Evolutionary conservation across 37 sponge, comb jelly and placozoan species (phyloP).

Genomic region (Oopsacas minuta): DNA sequence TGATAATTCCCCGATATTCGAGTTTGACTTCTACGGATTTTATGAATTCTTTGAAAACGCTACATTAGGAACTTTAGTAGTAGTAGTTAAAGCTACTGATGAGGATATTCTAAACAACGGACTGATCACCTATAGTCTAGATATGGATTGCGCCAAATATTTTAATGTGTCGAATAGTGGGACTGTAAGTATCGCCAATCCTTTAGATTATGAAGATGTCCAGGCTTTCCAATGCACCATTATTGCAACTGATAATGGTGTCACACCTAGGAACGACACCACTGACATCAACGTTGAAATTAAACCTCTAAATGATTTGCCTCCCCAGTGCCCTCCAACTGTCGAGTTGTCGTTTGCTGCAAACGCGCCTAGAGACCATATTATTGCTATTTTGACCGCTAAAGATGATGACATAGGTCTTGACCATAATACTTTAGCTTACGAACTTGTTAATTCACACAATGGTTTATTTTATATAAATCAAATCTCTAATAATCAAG

Average conservation of each 20-base stretch:
- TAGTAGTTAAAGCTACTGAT: slow-evolving; percentile 27
- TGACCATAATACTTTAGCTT: background rate
- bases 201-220: slow-evolving; percentile 34
- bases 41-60: background rate
- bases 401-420: background rate
- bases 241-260: slow-evolving; percentile 25
- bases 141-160: slow-evolving; percentile 7
- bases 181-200: background rate
- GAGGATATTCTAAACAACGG: slow-evolving; percentile 29
- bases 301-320: slow-evolving; percentile 22
- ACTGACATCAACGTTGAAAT: slow-evolving; percentile 22
- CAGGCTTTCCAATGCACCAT: slow-evolving; percentile 21
- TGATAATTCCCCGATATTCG: slow-evolving; percentile 55
- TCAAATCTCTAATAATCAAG: background rate
- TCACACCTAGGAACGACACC: background rate
- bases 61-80: background rate
- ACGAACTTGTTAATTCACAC: background rate
- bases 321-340: background rate
- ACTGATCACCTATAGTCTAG: slow-evolving; percentile 15
- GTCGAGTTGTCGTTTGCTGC: background rate
- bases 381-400: background rate
- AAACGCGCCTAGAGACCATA: background rate
- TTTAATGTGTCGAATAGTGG: slow-evolving; percentile 29
- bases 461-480: background rate
- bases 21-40: background rate